These are phyloP conservation scores for Priocnemis perturbator DNA, from an alignment of 2,888 invertebrate genomes.

Conservation along the genomic window DNA sequence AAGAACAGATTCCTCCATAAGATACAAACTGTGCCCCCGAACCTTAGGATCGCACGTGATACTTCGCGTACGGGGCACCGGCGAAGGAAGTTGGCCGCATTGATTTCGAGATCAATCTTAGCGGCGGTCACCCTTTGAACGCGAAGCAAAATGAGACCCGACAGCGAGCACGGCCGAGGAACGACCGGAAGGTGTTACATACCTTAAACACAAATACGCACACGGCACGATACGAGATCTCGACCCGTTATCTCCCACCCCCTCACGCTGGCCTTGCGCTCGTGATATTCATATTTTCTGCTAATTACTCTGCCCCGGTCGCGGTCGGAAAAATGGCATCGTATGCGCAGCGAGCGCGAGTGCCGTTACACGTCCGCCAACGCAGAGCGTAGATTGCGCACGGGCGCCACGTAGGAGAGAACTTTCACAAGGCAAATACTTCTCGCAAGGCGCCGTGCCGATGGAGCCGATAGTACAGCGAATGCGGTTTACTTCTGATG, in stretches of 20 bases:
- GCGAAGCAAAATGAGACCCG: conserved; percentile 35
- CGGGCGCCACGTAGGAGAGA: neutral
- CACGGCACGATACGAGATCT: neutral
- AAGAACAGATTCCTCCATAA: too few relatives aligned
- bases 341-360: conserved; percentile 14
- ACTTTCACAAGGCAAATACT: conserved; percentile 10
- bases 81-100: too few relatives aligned
- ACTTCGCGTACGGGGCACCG: too few relatives aligned
- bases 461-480: conserved; percentile 41
- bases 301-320: conserved; percentile 16
- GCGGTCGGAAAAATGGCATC: neutral
- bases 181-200: conserved; percentile 26
- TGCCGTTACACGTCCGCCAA: conserved; percentile 21
- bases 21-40: too few relatives aligned
- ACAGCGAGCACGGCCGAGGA: conserved; percentile 22
- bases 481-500: conserved; percentile 58
- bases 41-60: too few relatives aligned
- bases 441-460: conserved; percentile 30
- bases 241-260: neutral
- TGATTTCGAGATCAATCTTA: too few relatives aligned
- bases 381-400: neutral
- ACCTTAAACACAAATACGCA: conserved; percentile 16
- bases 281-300: conserved; percentile 31
- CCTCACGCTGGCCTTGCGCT: neutral
- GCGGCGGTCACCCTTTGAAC: conserved; percentile 16